phyloP scores from a whole-genome alignment of 2,888 invertebrate species.

The Lepidocyrtoides sp. region DNA sequence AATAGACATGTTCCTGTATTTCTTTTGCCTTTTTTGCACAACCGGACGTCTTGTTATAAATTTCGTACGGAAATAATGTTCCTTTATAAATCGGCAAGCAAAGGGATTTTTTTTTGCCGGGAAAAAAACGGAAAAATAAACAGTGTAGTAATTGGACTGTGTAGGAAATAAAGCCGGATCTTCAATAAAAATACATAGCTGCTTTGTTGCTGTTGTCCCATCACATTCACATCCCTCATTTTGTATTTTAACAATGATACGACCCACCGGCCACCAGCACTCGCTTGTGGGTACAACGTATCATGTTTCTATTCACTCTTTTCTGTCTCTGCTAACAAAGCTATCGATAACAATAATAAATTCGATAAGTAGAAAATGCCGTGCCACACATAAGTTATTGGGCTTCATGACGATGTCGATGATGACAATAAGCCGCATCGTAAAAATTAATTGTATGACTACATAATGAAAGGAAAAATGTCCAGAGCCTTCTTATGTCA shows the following conservation, averaged over 20 bases:
- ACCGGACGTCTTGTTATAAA: background rate
- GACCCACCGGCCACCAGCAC: background rate
- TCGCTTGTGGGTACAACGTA: background rate
- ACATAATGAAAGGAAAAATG: background rate
- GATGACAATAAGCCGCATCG: background rate
- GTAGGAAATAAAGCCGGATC: constrained; percentile 61
- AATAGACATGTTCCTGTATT: background rate
- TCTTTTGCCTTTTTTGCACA: background rate
- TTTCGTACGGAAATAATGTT: background rate
- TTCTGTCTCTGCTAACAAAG: constrained; percentile 33
- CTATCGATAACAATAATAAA: constrained; percentile 8
- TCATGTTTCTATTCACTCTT: constrained; percentile 20
- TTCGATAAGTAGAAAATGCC: constrained; percentile 42
- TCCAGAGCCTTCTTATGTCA: background rate
- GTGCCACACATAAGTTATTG: constrained; percentile 24
- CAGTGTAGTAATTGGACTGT: background rate
- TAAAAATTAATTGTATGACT: background rate
- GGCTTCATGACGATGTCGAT: background rate
- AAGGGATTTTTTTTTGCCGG: background rate
- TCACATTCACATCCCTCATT: constrained; percentile 48
- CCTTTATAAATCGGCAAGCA: background rate
- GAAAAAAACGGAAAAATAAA: constrained; percentile 13
- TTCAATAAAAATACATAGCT: too few species aligned
- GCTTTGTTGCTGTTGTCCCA: background rate
- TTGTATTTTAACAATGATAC: background rate